Evolutionary conservation across 1,140 invertebrate species (phyloP), one percentile per base, ranked within the genome.

Genomic region (Apis cerana): DNA sequence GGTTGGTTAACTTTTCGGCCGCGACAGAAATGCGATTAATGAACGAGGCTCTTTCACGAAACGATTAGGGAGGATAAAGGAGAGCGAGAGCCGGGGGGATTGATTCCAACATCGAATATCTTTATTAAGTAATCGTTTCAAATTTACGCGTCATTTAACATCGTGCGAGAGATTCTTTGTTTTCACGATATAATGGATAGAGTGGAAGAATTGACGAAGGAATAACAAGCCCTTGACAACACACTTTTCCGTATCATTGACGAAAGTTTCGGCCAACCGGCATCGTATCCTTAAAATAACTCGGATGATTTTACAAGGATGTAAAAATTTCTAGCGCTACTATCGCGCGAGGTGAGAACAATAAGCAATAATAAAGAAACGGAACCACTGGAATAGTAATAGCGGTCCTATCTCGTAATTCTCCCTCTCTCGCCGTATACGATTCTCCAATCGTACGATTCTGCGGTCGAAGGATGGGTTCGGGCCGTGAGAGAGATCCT

Each of bases 401-500:
- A 21, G 52, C 43, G 52, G 54, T 21, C 23, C 71, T 52, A 50
- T 69, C 67, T 21, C n/a, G 11, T 50, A 8, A 3, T 21, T 12
- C 19, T 52, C 27, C n/a, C 62, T n/a, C 70, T 43, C 50, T 23
- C 56, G 61, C 62, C 23, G 48, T n/a, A 1, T 58, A 21, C 5
- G 19, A 15, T 59, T 81, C 74, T 62, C 4, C 70, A 69, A 67
- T 84, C 64, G 67, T 86, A 75, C 50, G 84, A 72, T 79, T 83
- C 70, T 69, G 75, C 75, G 82, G 72, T 85, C 52, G 27, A 62
- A 85, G 82, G 65, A 80, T 88, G 61, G 71, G 75, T 75, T 70
- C 7, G 69, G 82, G 85, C 87, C 87, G 87, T 88, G 85, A 88
- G 87, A 88, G 86, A 88, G 81, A 85, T 27, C 27, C 82, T 71